Evolutionary conservation across 2,113 vertebrate genomes (phyloP).

Genomic region (Bos javanicus): DNA sequence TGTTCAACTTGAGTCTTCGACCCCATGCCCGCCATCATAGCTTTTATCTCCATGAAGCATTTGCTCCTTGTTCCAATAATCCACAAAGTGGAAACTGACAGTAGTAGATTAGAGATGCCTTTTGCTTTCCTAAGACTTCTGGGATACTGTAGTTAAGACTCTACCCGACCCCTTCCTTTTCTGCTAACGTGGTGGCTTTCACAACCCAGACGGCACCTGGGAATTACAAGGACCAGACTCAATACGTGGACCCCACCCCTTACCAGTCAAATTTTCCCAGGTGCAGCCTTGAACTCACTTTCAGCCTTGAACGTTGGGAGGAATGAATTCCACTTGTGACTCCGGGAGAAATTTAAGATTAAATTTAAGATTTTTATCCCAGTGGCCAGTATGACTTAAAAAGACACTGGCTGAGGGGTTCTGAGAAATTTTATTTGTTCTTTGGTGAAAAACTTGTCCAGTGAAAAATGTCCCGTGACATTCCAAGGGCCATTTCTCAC

Average conservation of each 20-base stretch:
- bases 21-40: neutral
- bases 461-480: neutral
- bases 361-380: neutral
- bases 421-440: neutral
- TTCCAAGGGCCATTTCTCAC: neutral
- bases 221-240: neutral
- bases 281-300: neutral
- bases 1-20: neutral
- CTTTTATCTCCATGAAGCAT: neutral
- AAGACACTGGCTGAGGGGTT: neutral
- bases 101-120: neutral
- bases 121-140: neutral
- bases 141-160: neutral
- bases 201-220: neutral
- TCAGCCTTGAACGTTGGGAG: neutral
- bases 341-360: neutral
- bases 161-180: neutral
- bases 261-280: neutral
- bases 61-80: neutral
- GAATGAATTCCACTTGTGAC: neutral
- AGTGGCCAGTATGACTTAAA: neutral
- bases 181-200: neutral
- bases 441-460: neutral
- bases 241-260: neutral
- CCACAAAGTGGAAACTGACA: neutral